These are phyloP conservation scores for Oreochromis spilurus DNA, from an alignment of 2,113 vertebrate species.

Conservation along the genomic window DNA sequence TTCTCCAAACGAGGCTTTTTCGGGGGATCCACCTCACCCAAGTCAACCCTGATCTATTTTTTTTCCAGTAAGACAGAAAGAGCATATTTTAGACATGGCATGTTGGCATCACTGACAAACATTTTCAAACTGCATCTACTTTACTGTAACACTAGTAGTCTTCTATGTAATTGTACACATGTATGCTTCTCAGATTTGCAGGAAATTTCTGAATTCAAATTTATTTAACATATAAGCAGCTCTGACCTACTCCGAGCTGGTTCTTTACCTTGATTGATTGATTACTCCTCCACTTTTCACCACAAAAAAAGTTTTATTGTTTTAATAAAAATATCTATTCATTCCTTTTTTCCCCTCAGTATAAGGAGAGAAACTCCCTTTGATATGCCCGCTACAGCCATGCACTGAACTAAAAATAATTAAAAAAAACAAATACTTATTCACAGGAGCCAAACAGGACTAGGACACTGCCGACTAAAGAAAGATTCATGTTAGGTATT, in stretches of 20 bases:
- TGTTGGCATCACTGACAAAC: neutral
- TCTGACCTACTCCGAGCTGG: neutral
- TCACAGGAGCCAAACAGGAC: neutral
- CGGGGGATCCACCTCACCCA: conserved; percentile 79
- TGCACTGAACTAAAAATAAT: neutral
- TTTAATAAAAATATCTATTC: neutral
- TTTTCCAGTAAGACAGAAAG: neutral
- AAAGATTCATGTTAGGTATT: neutral
- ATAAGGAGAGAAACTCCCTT: neutral
- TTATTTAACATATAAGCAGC: neutral
- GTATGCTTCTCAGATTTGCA: neutral
- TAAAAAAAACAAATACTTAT: neutral
- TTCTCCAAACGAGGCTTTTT: conserved; percentile 92
- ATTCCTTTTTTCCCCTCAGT: rapidly evolving
- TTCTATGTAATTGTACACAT: neutral
- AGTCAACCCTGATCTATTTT: conserved; percentile 80
- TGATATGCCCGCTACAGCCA: neutral
- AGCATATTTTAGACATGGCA: neutral
- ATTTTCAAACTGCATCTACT: neutral
- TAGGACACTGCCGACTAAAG: neutral
- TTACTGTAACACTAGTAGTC: neutral
- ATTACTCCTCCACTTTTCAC: neutral
- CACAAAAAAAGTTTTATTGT: neutral
- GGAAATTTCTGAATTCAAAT: neutral
- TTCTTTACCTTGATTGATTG: neutral